phyloP scores from a whole-genome alignment of 2,888 invertebrate species.

The Trichacis sp. region DNA sequence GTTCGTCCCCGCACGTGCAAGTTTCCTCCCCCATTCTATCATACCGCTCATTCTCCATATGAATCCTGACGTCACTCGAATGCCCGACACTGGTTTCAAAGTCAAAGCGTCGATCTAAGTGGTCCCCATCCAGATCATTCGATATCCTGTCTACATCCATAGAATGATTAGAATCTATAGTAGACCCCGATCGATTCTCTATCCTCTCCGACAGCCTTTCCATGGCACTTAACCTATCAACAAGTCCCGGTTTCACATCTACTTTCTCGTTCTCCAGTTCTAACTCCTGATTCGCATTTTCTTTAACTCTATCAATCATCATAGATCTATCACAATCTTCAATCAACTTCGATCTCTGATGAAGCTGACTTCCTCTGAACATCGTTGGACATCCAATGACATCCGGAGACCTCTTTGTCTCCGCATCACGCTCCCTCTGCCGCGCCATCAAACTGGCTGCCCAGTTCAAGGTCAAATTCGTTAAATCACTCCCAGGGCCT shows the following conservation, averaged over 20 bases:
- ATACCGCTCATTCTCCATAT: slow-evolving; percentile 54
- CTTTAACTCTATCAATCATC: slow-evolving; percentile 28
- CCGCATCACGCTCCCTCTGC: slow-evolving; percentile 62
- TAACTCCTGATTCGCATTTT: slow-evolving; percentile 37
- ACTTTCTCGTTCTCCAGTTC: slow-evolving; percentile 46
- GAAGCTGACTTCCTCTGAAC: slow-evolving; percentile 37
- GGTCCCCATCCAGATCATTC: slow-evolving; percentile 50
- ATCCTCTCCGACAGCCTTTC: slow-evolving; percentile 61
- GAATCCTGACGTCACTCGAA: slow-evolving; percentile 52
- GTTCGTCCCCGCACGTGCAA: slow-evolving; percentile 65
- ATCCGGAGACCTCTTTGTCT: slow-evolving; percentile 52
- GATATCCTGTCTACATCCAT: slow-evolving; percentile 58
- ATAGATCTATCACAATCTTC: slow-evolving; percentile 35
- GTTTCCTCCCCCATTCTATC: slow-evolving; percentile 64
- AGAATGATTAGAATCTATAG: slow-evolving; percentile 56
- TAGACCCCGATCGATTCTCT: slow-evolving; percentile 61
- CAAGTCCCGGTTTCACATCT: slow-evolving; percentile 45
- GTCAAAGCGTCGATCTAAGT: slow-evolving; percentile 54
- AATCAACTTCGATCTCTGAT: slow-evolving; percentile 27
- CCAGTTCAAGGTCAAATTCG: slow-evolving; percentile 73
- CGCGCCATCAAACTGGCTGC: slow-evolving; percentile 63
- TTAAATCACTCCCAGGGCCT: slow-evolving; percentile 65
- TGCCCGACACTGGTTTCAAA: slow-evolving; percentile 52
- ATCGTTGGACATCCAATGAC: slow-evolving; percentile 32
- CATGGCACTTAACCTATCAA: slow-evolving; percentile 59